Base-by-base conservation (phyloP, 2,888 invertebrate species). In the Dorcus parallelipipedus region DNA sequence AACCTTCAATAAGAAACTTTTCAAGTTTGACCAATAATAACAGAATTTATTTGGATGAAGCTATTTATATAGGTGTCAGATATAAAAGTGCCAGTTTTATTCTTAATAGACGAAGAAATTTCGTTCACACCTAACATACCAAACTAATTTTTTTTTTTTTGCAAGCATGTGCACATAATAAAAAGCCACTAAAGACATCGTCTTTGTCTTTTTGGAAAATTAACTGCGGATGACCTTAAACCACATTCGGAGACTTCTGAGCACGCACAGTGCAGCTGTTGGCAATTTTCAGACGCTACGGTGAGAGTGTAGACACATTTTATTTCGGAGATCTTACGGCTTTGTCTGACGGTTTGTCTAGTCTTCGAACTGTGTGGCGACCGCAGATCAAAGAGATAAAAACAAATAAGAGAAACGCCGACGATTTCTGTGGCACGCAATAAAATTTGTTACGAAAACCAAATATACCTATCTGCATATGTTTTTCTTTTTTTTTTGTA, bases 221-320 rank as follows among this genome's bases (percentile, higher is more conserved):
- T 20, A 23, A 45, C 45, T 45, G 45, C 45, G 45, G 20, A 45
- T 45, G 45, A 45, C 45, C 45, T 45, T 45, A 9, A 42, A 45
- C 14, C n/a, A 10, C 45, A 45, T 45, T 45, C 45, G 9, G 20
- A 33, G 26, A 33, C 26, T 33, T 23, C 17, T 20, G 45, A 20
- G 20, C 14, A 45, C 45, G 20, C 17, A 10, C 9, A 9, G 26
- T 33, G 9, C 45, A 45, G 45, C 45, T 45, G 45, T 45, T 45
- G 45, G 45, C 23, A 10, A 10, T 20, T 45, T 45, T 45, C 45
- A 45, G 20, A 45, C 45, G 45, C 45, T 17, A 45, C 45, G 45
- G 45, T 45, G 41, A 45, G 45, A 45, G 23, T 17, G 17, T 23
- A 45, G 23, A 45, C 26, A 45, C 23, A 20, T 45, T 45, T 45